phyloP scores from a whole-genome alignment of 2,888 invertebrate genomes.

The Caenorhabditis drosophilae region DNA sequence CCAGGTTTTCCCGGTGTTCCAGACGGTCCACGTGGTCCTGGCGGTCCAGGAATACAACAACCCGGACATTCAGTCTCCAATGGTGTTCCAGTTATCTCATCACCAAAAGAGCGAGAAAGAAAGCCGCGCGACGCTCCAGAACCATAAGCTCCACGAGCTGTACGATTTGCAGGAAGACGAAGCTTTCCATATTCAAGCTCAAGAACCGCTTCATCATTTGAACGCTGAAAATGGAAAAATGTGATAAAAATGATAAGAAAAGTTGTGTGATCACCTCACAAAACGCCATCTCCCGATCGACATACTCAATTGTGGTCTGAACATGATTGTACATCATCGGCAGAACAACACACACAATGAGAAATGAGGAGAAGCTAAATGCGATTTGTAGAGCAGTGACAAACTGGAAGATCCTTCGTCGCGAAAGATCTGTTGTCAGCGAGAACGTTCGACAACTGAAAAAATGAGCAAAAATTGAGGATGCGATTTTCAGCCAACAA shows the following conservation, averaged over 20 bases:
- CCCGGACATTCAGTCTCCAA: conserved; percentile 68
- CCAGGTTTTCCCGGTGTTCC: conserved; percentile 66
- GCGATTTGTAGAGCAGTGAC: conserved; percentile 68
- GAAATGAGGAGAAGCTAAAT: conserved; percentile 65
- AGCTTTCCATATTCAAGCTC: conserved; percentile 54
- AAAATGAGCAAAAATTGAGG: no score
- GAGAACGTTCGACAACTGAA: conserved; percentile 56
- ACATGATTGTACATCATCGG: conserved; percentile 69
- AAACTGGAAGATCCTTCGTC: conserved; percentile 62
- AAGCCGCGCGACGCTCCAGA: conserved; percentile 33
- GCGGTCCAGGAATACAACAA: conserved; percentile 61
- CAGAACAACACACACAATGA: conserved; percentile 61
- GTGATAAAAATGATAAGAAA: not conserved
- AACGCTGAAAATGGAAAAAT: conserved; percentile 38
- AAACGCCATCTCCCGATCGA: conserved; percentile 67
- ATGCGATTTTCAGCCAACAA: no score
- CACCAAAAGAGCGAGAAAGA: conserved; percentile 43
- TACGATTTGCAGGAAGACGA: conserved; percentile 36
- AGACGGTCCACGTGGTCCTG: conserved; percentile 66
- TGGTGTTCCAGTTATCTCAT: conserved; percentile 65
- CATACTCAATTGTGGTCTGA: conserved; percentile 67
- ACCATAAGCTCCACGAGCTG: conserved; percentile 46
- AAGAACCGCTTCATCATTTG: conserved; percentile 56
- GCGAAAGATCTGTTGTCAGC: conserved; percentile 51
- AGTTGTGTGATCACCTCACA: conserved; percentile 59